Conservation (phyloP, 2,113 vertebrate genomes). For the Brachyhypopomus occidentalis region DNA sequence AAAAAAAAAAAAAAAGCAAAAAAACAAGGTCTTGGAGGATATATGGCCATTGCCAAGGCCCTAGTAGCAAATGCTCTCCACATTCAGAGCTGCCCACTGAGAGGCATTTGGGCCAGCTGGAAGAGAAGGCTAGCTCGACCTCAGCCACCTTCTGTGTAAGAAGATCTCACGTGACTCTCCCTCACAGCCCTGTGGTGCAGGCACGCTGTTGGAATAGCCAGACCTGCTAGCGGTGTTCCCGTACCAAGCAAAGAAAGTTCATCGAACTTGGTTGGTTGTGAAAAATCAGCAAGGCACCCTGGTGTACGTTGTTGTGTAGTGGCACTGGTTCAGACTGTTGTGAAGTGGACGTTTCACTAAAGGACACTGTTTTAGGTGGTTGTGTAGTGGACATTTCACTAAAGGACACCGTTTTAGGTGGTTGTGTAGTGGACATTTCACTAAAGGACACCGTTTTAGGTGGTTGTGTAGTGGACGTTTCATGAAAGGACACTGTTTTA, state of each 20-base stretch:
- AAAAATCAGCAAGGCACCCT: not conserved
- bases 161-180: constrained; percentile 17
- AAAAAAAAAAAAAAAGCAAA: constrained; percentile 2
- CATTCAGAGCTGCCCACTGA: constrained; percentile 11
- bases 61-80: constrained; percentile 37
- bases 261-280: not conserved
- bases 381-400: not conserved
- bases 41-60: constrained; percentile 14
- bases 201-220: not conserved
- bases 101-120: constrained; percentile 27
- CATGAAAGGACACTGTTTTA: too few relatives aligned
- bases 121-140: constrained; percentile 14
- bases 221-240: not conserved
- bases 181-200: not conserved
- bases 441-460: too few relatives aligned
- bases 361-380: not conserved
- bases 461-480: too few relatives aligned
- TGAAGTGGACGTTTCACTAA: not conserved
- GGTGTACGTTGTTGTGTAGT: not conserved
- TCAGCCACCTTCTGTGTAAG: constrained; percentile 32
- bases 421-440: too few relatives aligned
- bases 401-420: too few relatives aligned
- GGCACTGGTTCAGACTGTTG: not conserved
- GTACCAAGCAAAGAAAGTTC: not conserved
- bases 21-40: constrained; percentile 24